Evolutionary conservation across 1,140 invertebrate species (phyloP), one percentile per base, ranked within the genome.

Genomic region (Arctopsyche grandis): DNA sequence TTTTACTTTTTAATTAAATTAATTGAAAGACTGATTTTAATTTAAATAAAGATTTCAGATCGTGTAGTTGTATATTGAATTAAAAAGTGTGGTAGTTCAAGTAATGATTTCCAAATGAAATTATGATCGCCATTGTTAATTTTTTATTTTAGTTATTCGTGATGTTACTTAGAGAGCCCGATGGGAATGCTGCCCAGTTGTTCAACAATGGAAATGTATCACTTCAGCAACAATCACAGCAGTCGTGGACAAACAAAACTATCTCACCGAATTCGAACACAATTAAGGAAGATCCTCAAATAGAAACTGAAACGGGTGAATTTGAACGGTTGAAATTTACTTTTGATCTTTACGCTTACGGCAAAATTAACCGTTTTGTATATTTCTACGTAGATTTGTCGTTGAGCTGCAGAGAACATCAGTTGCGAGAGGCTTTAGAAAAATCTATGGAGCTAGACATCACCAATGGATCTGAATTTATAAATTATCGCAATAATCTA

Each of bases 131-230:
- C 29, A 38, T 38, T 66, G 19, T 16, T 26, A 21, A 21, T 66
- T 66, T 22, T 66, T 26, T 66, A 12, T 66, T 66, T 66, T n/a
- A 82, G 81, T 43, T 12, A 44, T 69, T 60, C 78, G 75, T 60
- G 29, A 82, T 82, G 81, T 75, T 82, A 69, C 52, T 82, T 46
- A 79, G 77, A 75, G 81, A 82, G 52, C 81, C 75, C 1, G 81
- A 79, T 73, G 44, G 75, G 44, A 78, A 52, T 44, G 71, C 75
- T 26, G 21, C 52, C 19, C 69, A 82, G 70, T 43, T 80, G 12
- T 48, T 69, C 38, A 77, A 77, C 44, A 82, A 82, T 80, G 81
- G 81, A 22, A 82, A 82, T 60, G 43, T 82, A 7, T 5, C 29
- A 0, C 22, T 22, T 48, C 46, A 78, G 14, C 69, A 78, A 21